Percentiles rank a stretch among this genome's conserved stretches.
Evolutionary conservation across 2,797 vertebrate genomes (phyloP).

Genomic region (Hemibagrus guttatus): DNA sequence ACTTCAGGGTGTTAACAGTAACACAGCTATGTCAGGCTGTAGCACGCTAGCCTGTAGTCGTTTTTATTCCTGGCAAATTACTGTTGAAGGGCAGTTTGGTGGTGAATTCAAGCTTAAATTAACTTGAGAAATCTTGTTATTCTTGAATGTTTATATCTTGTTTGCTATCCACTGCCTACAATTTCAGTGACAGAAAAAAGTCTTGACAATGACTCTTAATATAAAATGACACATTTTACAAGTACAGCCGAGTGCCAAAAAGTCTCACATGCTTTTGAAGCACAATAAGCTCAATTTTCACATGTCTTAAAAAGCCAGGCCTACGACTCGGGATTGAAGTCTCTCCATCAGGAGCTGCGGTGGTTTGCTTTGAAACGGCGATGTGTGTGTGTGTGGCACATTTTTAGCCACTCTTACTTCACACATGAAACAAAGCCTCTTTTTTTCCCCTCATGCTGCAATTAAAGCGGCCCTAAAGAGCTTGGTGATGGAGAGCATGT

Average conservation of each 20-base stretch:
- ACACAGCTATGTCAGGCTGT: not conserved
- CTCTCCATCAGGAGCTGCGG: conserved; percentile 51
- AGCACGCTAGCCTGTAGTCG: not conserved
- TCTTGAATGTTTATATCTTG: not conserved
- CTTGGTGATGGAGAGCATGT: conserved; percentile 65
- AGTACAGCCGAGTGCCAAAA: conserved; percentile 70
- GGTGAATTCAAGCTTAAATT: not conserved
- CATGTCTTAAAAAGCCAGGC: conserved; percentile 67
- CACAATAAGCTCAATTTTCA: conserved; percentile 75
- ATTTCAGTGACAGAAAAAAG: conserved; percentile 29
- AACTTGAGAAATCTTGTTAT: conserved; percentile 63
- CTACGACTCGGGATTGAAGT: conserved; percentile 50
- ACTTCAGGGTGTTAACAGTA: not conserved
- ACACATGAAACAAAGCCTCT: conserved; percentile 54
- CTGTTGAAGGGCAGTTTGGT: not conserved
- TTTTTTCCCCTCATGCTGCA: conserved; percentile 52
- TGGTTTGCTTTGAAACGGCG: conserved; percentile 69
- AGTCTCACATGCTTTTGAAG: conserved; percentile 68
- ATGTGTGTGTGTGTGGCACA: conserved; percentile 65
- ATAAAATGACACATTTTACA: conserved; percentile 67
- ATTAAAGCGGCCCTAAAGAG: conserved; percentile 70
- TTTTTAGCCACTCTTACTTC: conserved; percentile 59
- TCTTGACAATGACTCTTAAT: conserved; percentile 39
- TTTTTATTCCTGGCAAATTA: not conserved
- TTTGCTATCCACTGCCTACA: conserved; percentile 15